Evolutionary conservation across 2,797 vertebrate genomes (phyloP), one percentile per base, ranked within the genome.

Genomic region (Lepilemur ruficaudatus): DNA sequence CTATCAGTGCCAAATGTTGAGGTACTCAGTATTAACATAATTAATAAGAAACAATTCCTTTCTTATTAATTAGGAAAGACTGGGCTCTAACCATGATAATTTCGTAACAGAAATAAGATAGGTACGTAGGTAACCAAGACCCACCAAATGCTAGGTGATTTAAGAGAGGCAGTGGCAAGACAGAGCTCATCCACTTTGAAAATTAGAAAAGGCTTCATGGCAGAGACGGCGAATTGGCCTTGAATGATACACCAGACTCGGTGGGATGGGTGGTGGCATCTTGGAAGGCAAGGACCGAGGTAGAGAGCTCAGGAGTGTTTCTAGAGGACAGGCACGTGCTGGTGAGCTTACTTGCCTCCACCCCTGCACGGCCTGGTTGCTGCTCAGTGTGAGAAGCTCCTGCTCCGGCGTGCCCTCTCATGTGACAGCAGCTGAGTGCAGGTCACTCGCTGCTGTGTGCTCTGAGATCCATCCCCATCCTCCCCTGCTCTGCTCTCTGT

Each of bases 371-470:
- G 79, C 32, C 50, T 4, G 61, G 72, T 0, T 38, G 85, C 67
- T 22, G 86, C 55, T 30, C 41, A 3, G 83, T 15, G 4, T 69
- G 94, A 97, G 89, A 95, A 41, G 63, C 57, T 59, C 65, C 65
- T 1, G 89, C 69, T 48, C 78, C 38, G 32, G 57, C 15, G 14
- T 30, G 89, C 82, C 76, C 83, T 17, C 50, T 23, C 2, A 0
- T 1, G 32, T 22, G 76, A 80, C 3, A 84, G 30, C 55, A 70
- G 32, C 23, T 23, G 73, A 28, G 89, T 9, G 65, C 46, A 72
- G 76, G 81, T 79, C 94, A 57, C 12, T 3, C 89, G 70, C 13
- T 3, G 82, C 35, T n/a, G 73, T 15, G 15, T 14, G 38, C 17
- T 84, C 55, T 7, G 15, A n/a, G 72, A 43, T 15, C 35, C 81